Evolutionary conservation across 2,797 vertebrate genomes (phyloP).

Genomic region (Chelmon rostratus): DNA sequence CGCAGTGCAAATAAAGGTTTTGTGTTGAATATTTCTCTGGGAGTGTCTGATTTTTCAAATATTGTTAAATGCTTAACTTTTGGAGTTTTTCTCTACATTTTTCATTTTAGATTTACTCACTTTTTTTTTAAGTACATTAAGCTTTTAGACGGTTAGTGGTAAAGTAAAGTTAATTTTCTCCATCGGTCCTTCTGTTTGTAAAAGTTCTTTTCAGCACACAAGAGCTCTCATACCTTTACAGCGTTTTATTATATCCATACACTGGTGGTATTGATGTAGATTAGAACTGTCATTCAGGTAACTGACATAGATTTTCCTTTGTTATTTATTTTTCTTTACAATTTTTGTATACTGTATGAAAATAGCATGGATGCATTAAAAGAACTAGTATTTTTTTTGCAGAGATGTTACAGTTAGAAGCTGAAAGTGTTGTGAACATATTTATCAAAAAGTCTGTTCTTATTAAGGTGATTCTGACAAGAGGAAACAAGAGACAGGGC

Average conservation of each 20-base stretch:
- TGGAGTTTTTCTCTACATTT: not conserved
- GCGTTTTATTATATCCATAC: not conserved
- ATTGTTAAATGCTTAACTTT: not conserved
- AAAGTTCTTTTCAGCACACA: not conserved
- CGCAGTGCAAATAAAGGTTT: slow-evolving; percentile 65
- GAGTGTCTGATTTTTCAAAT: not conserved
- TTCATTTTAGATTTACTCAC: not conserved
- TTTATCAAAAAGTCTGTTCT: not conserved
- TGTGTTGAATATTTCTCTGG: slow-evolving; percentile 51
- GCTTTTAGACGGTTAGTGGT: not conserved
- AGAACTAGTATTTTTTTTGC: not conserved
- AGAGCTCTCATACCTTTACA: not conserved
- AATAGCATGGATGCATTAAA: not conserved
- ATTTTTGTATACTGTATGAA: not conserved
- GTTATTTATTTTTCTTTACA: not conserved
- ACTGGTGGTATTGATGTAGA: not conserved
- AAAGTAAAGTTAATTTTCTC: not conserved
- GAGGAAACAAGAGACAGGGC: not conserved
- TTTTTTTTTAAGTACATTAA: not conserved
- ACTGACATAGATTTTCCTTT: not conserved
- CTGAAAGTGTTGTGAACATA: not conserved
- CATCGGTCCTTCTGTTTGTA: not conserved
- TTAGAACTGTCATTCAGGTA: not conserved
- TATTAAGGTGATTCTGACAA: not conserved
- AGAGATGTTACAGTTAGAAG: not conserved